phyloP scores from a whole-genome alignment of 2,888 invertebrate species.

The Agrochola litura region DNA sequence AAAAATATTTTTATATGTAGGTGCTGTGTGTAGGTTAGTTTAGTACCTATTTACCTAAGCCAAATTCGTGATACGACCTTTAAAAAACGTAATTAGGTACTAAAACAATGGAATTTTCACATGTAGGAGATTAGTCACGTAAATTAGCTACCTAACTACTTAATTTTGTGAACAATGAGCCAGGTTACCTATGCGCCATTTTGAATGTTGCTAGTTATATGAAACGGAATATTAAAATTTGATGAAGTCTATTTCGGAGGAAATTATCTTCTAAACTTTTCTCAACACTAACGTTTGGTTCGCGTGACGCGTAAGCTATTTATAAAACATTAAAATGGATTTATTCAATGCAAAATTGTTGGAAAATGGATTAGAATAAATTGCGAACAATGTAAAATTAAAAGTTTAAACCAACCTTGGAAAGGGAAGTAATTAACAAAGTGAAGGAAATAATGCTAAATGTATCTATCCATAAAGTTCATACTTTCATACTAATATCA shows the following conservation, averaged over 20 bases:
- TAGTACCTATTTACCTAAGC: neutral
- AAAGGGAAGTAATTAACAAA: neutral
- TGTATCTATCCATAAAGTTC: too few relatives aligned
- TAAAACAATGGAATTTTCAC: slow-evolving; percentile 6
- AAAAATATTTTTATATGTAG: neutral
- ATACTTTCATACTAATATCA: too few relatives aligned
- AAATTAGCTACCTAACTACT: neutral
- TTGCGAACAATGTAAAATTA: neutral
- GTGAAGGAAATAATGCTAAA: neutral
- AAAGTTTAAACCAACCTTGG: neutral
- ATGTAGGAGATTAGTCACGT: neutral
- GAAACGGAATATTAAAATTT: slow-evolving; percentile 9
- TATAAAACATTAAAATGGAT: slow-evolving; percentile 24
- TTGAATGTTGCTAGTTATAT: neutral
- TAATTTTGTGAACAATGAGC: slow-evolving; percentile 1
- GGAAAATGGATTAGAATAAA: neutral
- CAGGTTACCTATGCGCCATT: neutral
- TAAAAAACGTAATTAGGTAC: slow-evolving; percentile 2
- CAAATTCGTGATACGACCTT: neutral
- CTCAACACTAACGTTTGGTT: slow-evolving; percentile 27
- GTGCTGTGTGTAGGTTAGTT: neutral
- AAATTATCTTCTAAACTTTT: slow-evolving; percentile 36
- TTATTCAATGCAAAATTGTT: neutral
- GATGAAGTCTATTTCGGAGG: slow-evolving; percentile 18
- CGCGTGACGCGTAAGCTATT: slow-evolving; percentile 30